phyloP scores from a whole-genome alignment of 2,888 invertebrate species.

The Ormia ochracea region DNA sequence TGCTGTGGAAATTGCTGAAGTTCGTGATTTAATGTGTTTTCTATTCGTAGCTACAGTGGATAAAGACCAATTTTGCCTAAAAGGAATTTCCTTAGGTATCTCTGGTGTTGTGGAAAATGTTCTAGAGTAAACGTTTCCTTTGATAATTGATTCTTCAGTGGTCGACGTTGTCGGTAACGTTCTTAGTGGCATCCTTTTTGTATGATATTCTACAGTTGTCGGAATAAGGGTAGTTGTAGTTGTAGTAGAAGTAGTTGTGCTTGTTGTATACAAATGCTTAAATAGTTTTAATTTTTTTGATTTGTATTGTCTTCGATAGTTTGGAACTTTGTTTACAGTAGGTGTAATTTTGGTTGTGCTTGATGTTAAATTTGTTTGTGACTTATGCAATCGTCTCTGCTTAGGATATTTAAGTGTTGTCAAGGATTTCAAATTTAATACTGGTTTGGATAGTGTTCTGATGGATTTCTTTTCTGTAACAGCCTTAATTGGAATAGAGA shows the following conservation, averaged over 20 bases:
- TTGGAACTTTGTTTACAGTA: conserved; percentile 31
- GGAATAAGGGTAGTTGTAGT: conserved; percentile 24
- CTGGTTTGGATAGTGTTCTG: conserved; percentile 19
- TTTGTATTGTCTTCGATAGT: conserved; percentile 54
- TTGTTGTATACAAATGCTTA: conserved; percentile 39
- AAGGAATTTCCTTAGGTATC: not conserved
- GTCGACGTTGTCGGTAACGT: conserved; percentile 3
- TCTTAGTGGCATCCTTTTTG: conserved; percentile 1
- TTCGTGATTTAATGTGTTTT: conserved; percentile 23
- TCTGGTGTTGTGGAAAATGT: conserved; percentile 24
- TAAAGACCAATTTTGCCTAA: not conserved
- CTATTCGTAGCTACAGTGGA: conserved; percentile 15
- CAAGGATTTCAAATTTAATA: not conserved
- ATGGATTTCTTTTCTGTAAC: conserved; percentile 34
- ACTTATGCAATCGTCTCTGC: conserved; percentile 24
- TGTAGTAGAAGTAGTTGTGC: conserved; percentile 19
- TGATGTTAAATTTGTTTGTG: conserved; percentile 21
- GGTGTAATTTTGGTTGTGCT: conserved; percentile 28
- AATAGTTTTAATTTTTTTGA: conserved; percentile 48
- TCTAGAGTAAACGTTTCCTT: conserved; percentile 7
- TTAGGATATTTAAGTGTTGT: conserved; percentile 39
- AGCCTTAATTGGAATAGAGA: conserved; percentile 16
- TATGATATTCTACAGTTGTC: conserved; percentile 15
- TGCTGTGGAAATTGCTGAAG: not conserved
- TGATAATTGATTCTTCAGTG: conserved; percentile 29